A percentile compares a stretch with the other conserved stretches of the same genome.
Evolutionary conservation across 2,797 vertebrate genomes (phyloP).

Genomic region (Pteropus rufus): DNA sequence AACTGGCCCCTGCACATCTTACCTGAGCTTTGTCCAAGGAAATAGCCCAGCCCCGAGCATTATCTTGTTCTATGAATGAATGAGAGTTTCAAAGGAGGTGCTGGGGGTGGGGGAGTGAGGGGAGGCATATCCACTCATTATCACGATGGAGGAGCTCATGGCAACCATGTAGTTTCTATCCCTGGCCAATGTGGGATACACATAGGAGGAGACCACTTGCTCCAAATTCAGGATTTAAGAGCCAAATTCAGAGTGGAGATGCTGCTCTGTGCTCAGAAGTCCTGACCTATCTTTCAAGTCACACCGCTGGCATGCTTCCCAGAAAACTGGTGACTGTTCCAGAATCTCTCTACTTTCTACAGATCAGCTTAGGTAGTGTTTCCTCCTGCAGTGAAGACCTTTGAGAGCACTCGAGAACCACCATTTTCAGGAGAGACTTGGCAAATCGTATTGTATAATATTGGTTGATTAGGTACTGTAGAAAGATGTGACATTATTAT

Average conservation of each 20-base stretch:
- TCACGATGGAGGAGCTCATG: fast-evolving
- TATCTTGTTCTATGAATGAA: neutral
- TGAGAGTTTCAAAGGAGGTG: neutral
- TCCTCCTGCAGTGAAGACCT: neutral
- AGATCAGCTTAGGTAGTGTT: neutral
- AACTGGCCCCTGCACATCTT: neutral
- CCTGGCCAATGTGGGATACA: fast-evolving
- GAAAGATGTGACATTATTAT: neutral
- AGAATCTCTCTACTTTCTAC: neutral
- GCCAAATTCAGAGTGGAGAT: neutral
- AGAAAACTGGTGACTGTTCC: neutral
- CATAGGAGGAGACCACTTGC: too few relatives aligned
- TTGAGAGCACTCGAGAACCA: neutral
- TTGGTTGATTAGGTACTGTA: neutral
- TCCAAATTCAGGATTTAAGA: neutral
- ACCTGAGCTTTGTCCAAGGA: neutral
- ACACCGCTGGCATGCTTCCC: neutral
- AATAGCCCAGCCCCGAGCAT: fast-evolving
- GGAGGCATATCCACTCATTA: neutral
- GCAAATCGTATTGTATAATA: neutral
- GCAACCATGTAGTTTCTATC: neutral
- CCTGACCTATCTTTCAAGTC: neutral
- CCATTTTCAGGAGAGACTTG: neutral
- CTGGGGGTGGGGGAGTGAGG: too few relatives aligned
- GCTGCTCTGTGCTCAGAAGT: neutral